Conservation (phyloP, 2,797 vertebrate species). For the Poeciliopsis gracilis region DNA sequence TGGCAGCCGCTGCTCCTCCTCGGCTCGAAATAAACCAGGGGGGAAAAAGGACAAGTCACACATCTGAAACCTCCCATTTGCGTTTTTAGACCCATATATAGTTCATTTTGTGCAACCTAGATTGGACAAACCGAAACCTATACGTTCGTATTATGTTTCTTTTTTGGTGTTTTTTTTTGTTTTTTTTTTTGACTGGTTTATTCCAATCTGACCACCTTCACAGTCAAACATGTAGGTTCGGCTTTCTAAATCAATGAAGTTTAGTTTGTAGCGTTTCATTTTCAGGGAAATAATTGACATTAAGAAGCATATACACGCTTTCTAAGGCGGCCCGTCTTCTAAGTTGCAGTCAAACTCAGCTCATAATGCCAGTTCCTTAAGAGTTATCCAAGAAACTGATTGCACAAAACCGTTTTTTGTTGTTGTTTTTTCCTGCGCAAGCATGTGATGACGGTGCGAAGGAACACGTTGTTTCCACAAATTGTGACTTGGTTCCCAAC, state of each 20-base stretch:
- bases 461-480: neutral
- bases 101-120: neutral
- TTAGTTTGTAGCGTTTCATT: neutral
- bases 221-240: neutral
- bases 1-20: slow-evolving; percentile 23
- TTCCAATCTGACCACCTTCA: neutral
- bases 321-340: neutral
- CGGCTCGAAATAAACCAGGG: slow-evolving; percentile 37
- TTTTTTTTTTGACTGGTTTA: neutral
- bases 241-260: neutral
- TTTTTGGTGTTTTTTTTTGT: no score
- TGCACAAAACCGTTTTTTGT: no score
- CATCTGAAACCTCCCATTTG: slow-evolving; percentile 7
- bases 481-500: neutral
- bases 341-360: neutral
- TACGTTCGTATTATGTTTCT: neutral
- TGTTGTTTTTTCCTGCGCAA: neutral
- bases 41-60: neutral
- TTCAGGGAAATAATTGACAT: neutral
- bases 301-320: neutral
- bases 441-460: neutral
- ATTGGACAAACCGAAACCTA: neutral
- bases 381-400: neutral
- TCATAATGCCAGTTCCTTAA: neutral
- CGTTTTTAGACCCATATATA: slow-evolving; percentile 6